Conservation (phyloP, 2,113 vertebrate species). For the Zapus hudsonius region DNA sequence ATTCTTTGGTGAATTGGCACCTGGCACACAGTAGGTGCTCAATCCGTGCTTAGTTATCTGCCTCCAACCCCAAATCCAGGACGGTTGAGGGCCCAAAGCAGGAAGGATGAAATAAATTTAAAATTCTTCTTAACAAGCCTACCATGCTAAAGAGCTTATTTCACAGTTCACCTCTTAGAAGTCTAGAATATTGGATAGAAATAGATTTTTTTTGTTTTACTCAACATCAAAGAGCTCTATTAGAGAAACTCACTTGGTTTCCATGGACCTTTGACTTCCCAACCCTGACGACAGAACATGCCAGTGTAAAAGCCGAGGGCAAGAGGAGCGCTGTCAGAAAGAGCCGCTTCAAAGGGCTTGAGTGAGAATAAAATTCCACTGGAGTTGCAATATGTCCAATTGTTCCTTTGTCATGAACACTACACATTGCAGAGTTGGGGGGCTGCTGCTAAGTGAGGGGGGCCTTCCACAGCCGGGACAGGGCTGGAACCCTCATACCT, state of each 20-base stretch:
- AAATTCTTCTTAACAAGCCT: not conserved
- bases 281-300: conserved; percentile 25
- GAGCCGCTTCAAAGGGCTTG: conserved; percentile 63
- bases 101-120: not conserved
- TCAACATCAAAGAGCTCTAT: conserved; percentile 67
- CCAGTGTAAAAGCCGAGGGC: conserved; percentile 47
- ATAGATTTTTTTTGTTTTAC: conserved; percentile 65
- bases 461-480: not conserved
- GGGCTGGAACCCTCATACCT: fast-evolving
- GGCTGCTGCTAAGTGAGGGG: not conserved
- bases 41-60: not conserved
- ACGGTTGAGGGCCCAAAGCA: not conserved
- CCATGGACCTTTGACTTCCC: conserved; percentile 36
- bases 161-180: conserved; percentile 16
- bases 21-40: not conserved
- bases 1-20: not conserved
- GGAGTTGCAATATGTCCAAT: not conserved
- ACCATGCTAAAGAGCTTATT: not conserved
- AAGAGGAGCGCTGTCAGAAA: not conserved
- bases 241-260: conserved; percentile 58
- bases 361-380: conserved; percentile 48
- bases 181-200: not conserved
- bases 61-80: not conserved
- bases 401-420: not conserved
- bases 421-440: not conserved